phyloP scores from a whole-genome alignment of 2,888 invertebrate species.

The Mythimna loreyi region DNA sequence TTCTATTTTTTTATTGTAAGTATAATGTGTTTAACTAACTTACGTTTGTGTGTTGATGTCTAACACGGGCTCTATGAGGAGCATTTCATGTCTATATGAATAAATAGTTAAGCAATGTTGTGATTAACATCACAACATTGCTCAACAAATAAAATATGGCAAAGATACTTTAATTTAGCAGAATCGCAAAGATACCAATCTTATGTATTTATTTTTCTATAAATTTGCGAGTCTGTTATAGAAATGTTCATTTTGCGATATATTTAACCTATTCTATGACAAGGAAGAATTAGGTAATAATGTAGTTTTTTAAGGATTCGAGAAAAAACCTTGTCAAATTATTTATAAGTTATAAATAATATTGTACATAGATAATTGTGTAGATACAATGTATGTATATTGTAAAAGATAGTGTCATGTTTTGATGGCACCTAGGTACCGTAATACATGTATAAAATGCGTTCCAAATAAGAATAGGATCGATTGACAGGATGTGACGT shows the following conservation, averaged over 20 bases:
- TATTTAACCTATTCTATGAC: slow-evolving; percentile 43
- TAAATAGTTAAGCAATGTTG: too few relatives aligned
- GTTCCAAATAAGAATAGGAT: too few relatives aligned
- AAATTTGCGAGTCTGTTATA: too few relatives aligned
- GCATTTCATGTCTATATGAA: too few relatives aligned
- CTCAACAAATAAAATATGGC: neutral
- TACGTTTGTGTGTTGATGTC: too few relatives aligned
- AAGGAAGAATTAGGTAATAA: slow-evolving; percentile 38
- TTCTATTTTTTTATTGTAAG: too few relatives aligned
- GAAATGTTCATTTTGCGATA: neutral
- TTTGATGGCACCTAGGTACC: slow-evolving; percentile 27
- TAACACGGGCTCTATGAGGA: too few relatives aligned
- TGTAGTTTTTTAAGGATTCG: slow-evolving; percentile 3
- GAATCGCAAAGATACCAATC: too few relatives aligned
- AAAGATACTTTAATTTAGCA: neutral
- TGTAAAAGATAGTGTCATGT: slow-evolving; percentile 39
- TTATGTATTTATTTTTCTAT: too few relatives aligned
- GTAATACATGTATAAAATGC: too few relatives aligned
- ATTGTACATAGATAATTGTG: slow-evolving; percentile 35
- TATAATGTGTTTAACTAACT: too few relatives aligned
- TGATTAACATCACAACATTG: neutral
- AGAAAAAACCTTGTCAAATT: slow-evolving; percentile 43
- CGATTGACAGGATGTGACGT: too few relatives aligned
- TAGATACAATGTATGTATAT: neutral
- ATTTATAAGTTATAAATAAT: slow-evolving; percentile 29